A percentile compares a stretch with the other conserved stretches of the same genome.
phyloP scores from a whole-genome alignment of 2,113 vertebrate species.

The Xiphias gladius region DNA sequence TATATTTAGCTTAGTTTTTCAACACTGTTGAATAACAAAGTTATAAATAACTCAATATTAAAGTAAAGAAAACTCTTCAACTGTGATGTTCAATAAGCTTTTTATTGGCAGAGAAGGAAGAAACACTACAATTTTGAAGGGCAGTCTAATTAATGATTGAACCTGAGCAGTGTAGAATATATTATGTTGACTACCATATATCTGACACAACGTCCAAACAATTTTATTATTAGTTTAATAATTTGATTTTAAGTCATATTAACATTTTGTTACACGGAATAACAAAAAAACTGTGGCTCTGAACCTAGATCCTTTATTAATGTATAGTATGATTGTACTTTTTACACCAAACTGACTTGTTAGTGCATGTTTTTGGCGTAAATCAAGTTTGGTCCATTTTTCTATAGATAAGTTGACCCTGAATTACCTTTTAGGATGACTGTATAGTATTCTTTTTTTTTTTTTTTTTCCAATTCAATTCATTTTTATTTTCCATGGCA shows the following conservation, averaged over 20 bases:
- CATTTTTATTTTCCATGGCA: neutral
- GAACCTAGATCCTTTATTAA: too few species aligned
- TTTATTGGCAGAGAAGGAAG: neutral
- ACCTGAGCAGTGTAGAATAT: neutral
- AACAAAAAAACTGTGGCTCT: neutral
- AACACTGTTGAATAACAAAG: neutral
- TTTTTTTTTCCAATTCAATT: too few species aligned
- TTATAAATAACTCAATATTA: neutral
- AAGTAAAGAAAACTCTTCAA: neutral
- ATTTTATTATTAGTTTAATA: too few species aligned
- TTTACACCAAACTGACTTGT: too few species aligned
- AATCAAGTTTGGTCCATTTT: too few species aligned
- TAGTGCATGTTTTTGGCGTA: neutral
- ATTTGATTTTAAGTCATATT: neutral
- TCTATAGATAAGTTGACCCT: too few species aligned
- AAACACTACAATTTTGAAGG: neutral
- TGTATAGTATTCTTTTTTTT: neutral
- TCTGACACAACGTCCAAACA: neutral
- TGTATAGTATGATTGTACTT: too few species aligned
- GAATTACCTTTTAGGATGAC: neutral
- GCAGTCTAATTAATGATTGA: slow-evolving; percentile 6
- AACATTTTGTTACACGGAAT: neutral
- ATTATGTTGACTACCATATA: neutral
- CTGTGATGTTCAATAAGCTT: neutral
- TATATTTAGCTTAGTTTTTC: neutral